These are phyloP conservation scores for Bombus ignitus DNA, from an alignment of 1,140 invertebrate genomes.

Conservation along the genomic window DNA sequence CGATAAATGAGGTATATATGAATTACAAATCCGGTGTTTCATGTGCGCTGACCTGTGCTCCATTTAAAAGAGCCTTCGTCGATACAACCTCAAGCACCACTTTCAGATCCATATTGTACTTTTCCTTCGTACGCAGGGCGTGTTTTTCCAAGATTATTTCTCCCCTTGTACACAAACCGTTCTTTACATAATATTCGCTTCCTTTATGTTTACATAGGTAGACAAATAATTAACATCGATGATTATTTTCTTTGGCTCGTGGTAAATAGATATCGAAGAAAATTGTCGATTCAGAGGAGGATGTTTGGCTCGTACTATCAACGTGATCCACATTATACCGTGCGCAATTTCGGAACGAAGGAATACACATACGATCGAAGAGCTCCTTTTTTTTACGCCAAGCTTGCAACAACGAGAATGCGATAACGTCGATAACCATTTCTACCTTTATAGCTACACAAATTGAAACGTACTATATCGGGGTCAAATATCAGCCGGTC, in stretches of 20 bases:
- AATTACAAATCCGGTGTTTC: slow-evolving; percentile 25
- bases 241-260: not conserved
- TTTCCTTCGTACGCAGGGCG: not conserved
- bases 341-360: not conserved
- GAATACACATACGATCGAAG: too few species aligned
- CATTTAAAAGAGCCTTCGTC: slow-evolving; percentile 5
- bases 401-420: not conserved
- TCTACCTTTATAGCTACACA: slow-evolving; percentile 5
- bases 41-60: slow-evolving; percentile 21
- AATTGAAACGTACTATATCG: slow-evolving; percentile 25
- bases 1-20: slow-evolving; percentile 6
- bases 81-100: slow-evolving; percentile 11
- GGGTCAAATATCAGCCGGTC: not conserved
- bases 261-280: not conserved
- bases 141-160: not conserved
- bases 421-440: slow-evolving; percentile 2
- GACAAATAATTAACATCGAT: not conserved
- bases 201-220: not conserved
- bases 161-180: too few species aligned
- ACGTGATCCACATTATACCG: not conserved
- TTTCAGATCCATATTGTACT: slow-evolving; percentile 22
- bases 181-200: not conserved
- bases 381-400: too few species aligned
- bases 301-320: too few species aligned
- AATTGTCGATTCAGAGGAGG: not conserved